Percentiles rank a stretch among this genome's conserved stretches.
phyloP scores from a whole-genome alignment of 2,113 vertebrate genomes.

The Nettapus auritus region DNA sequence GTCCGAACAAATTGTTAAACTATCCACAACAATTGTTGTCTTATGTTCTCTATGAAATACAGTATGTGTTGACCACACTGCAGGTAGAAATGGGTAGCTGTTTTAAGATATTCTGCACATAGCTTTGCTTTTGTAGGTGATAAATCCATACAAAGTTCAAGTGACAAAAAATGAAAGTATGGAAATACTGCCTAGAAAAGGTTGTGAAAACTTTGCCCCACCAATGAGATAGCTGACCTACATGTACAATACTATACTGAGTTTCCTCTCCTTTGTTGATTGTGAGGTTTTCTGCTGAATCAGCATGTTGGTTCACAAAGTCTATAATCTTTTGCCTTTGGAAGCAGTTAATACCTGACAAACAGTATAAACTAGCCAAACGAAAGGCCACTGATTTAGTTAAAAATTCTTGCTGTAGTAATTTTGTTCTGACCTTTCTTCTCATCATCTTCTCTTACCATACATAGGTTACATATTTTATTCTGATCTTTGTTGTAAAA shows the following conservation, averaged over 20 bases:
- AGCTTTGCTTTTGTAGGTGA: background rate
- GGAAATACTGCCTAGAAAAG: background rate
- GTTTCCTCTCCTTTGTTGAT: background rate
- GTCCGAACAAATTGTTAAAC: background rate
- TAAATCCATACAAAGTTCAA: background rate
- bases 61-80: background rate
- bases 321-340: background rate
- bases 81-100: background rate
- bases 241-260: background rate
- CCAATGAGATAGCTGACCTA: background rate
- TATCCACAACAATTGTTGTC: background rate
- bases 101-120: background rate
- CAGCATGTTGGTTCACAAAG: background rate
- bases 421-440: background rate
- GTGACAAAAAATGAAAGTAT: background rate
- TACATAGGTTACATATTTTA: fast-evolving
- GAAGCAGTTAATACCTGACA: background rate
- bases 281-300: background rate
- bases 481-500: background rate
- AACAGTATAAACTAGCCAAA: background rate
- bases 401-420: background rate
- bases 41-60: background rate
- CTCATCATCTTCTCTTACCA: background rate
- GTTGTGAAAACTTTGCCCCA: background rate
- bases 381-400: background rate